Percentiles rank a stretch among this genome's conserved stretches.
These are phyloP conservation scores for Pterostichus madidus DNA, from an alignment of 2,888 invertebrate genomes.

Conservation along the genomic window DNA sequence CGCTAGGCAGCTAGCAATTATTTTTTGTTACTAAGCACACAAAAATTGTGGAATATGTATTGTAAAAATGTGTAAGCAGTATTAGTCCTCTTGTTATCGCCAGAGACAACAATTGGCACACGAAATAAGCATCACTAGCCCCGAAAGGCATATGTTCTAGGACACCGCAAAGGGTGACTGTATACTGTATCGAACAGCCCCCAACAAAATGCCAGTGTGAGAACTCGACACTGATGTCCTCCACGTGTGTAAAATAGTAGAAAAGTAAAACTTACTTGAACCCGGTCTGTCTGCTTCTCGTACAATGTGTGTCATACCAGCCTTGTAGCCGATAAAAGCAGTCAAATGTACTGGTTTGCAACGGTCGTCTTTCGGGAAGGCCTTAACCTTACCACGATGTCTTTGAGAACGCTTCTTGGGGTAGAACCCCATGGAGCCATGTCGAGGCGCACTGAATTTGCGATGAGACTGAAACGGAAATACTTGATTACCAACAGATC, in stretches of 20 bases:
- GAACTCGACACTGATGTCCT: slow-evolving; percentile 72
- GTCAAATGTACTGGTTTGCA: slow-evolving; percentile 98
- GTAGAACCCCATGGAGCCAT: slow-evolving; percentile 99
- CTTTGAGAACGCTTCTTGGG: slow-evolving; percentile 98
- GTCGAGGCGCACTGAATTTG: slow-evolving; percentile 99
- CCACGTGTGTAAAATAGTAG: slow-evolving; percentile 27
- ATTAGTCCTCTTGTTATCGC: slow-evolving; percentile 85
- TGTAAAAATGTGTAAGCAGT: slow-evolving; percentile 82
- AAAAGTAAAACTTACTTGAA: slow-evolving; percentile 88
- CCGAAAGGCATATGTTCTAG: slow-evolving; percentile 81
- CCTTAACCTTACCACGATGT: slow-evolving; percentile 99
- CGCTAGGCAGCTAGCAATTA: no score
- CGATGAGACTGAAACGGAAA: slow-evolving; percentile 93
- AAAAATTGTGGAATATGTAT: background rate
- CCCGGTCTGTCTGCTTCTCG: slow-evolving; percentile 99
- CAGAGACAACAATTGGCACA: slow-evolving; percentile 85
- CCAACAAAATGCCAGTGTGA: slow-evolving; percentile 74
- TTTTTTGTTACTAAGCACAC: no score
- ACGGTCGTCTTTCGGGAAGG: slow-evolving; percentile 98
- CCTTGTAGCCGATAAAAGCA: slow-evolving; percentile 98
- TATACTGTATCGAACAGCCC: slow-evolving; percentile 70
- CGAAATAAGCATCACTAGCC: slow-evolving; percentile 86
- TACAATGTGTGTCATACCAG: slow-evolving; percentile 99
- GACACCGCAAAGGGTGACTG: slow-evolving; percentile 83
- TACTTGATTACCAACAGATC: background rate